Evolutionary conservation across 1,140 invertebrate species (phyloP).

Genomic region (Drosophila triauraria): DNA sequence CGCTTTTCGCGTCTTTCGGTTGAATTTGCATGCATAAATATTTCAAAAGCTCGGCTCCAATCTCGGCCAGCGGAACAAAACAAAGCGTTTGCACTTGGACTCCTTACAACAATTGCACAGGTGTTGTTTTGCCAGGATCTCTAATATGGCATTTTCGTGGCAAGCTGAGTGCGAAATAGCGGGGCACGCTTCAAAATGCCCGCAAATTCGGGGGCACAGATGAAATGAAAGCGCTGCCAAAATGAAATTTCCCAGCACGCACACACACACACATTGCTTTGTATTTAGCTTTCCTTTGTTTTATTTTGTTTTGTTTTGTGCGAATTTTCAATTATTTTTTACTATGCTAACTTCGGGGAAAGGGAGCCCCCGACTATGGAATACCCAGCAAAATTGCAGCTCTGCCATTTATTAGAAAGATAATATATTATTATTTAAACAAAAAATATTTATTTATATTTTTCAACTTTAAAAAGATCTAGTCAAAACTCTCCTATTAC

Average conservation of each 20-base stretch:
- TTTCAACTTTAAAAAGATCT: too few species aligned
- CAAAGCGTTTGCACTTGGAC: conserved; percentile 50
- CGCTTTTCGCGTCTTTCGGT: conserved; percentile 33
- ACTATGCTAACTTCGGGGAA: conserved; percentile 30
- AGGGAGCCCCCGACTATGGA: background rate
- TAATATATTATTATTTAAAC: too few species aligned
- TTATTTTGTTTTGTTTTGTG: conserved; percentile 49
- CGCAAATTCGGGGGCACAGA: conserved; percentile 55
- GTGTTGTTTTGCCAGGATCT: conserved; percentile 21
- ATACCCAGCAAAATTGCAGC: background rate
- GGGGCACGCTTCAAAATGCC: conserved; percentile 38
- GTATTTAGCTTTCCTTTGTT: background rate
- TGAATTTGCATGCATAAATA: conserved; percentile 77
- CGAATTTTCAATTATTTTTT: conserved; percentile 68
- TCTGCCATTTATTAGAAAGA: too few species aligned
- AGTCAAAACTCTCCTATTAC: background rate
- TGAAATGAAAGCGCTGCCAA: conserved; percentile 61
- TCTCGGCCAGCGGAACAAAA: conserved; percentile 37
- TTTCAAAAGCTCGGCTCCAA: conserved; percentile 60
- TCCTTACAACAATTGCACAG: conserved; percentile 47
- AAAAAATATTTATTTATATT: too few species aligned
- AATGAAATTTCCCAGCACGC: conserved; percentile 65
- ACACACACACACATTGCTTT: conserved; percentile 6
- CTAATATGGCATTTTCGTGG: conserved; percentile 30
- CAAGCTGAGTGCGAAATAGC: conserved; percentile 7